phyloP scores from a whole-genome alignment of 2,113 vertebrate species.

The Struthidea cinerea region DNA sequence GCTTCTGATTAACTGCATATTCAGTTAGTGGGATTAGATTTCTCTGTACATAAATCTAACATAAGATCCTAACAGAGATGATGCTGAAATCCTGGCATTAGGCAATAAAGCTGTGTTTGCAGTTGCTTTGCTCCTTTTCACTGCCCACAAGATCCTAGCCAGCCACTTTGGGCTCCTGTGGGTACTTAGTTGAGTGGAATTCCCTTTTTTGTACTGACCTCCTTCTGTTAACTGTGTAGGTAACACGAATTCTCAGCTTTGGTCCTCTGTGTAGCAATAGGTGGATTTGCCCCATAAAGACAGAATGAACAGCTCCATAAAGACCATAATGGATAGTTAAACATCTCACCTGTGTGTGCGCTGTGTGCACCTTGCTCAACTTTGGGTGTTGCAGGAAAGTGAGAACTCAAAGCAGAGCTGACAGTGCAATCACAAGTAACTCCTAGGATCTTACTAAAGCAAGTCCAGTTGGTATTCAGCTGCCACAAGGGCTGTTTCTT shows the following conservation, averaged over 20 bases:
- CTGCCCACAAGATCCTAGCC: no score
- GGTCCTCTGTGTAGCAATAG: neutral
- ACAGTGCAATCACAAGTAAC: neutral
- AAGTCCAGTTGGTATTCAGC: neutral
- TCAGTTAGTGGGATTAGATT: neutral
- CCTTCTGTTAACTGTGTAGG: neutral
- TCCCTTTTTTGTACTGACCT: neutral
- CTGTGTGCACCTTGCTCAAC: neutral
- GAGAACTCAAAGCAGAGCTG: neutral
- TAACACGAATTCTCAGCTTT: neutral
- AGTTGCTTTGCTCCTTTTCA: neutral
- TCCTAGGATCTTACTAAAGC: neutral
- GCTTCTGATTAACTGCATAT: neutral
- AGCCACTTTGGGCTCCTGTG: neutral
- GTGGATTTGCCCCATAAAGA: neutral
- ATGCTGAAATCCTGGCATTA: neutral
- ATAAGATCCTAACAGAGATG: neutral
- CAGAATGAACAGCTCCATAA: neutral
- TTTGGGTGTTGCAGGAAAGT: neutral
- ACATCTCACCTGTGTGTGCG: neutral
- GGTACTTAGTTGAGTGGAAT: neutral
- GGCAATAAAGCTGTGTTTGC: neutral
- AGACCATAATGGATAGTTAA: neutral
- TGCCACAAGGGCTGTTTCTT: neutral
- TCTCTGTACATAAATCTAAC: neutral